A percentile compares a stretch with the other conserved stretches of the same genome.
Evolutionary conservation across 1,140 invertebrate species (phyloP).

Genomic region (Drosophila rufa): DNA sequence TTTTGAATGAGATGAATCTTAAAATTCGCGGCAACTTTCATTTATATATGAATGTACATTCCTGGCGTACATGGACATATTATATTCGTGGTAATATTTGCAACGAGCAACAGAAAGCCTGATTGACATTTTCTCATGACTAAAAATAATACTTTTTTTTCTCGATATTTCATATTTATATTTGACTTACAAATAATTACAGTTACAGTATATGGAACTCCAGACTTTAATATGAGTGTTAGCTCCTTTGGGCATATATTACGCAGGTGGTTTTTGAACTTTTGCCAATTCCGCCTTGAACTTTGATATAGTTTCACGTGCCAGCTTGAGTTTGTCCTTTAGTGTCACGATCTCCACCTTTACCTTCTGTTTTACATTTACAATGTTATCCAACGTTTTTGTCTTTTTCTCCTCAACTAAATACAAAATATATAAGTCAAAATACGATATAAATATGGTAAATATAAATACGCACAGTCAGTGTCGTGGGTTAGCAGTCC

Average conservation of each 20-base stretch:
- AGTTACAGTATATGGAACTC: background rate
- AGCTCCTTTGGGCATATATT: background rate
- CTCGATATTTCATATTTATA: background rate
- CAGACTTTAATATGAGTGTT: too few species aligned
- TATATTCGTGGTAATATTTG: too few species aligned
- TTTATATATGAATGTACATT: too few species aligned
- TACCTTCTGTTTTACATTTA: slow-evolving; percentile 93
- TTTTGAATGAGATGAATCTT: too few species aligned
- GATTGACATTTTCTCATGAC: background rate
- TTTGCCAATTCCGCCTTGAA: slow-evolving; percentile 95
- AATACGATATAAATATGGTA: background rate
- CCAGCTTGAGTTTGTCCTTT: slow-evolving; percentile 94
- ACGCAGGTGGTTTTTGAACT: slow-evolving; percentile 85
- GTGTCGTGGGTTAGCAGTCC: slow-evolving; percentile 90
- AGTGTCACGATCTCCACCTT: slow-evolving; percentile 93
- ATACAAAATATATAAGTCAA: slow-evolving; percentile 52
- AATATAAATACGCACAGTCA: slow-evolving; percentile 90
- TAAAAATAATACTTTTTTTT: background rate
- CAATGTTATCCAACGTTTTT: slow-evolving; percentile 91
- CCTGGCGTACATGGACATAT: too few species aligned
- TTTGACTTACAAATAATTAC: slow-evolving; percentile 4
- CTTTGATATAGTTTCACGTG: slow-evolving; percentile 95
- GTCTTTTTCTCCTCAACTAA: slow-evolving; percentile 97
- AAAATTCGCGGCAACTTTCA: too few species aligned
- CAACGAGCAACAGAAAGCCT: too few species aligned